A percentile compares a stretch with the other conserved stretches of the same genome.
Conservation (phyloP, 2,113 vertebrate genomes). For the Pterocles gutturalis region DNA sequence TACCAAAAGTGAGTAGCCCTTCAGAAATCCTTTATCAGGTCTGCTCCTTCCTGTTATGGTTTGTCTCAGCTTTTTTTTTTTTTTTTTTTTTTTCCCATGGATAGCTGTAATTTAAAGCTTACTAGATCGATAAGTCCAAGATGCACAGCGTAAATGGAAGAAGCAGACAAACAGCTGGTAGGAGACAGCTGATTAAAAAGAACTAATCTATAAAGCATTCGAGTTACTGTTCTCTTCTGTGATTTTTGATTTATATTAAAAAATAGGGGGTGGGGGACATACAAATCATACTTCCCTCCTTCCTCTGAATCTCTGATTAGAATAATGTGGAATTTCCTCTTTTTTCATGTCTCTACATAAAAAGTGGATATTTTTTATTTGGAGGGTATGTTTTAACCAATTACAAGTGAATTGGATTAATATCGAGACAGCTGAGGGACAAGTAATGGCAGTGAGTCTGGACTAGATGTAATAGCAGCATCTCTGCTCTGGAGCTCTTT, state of each 20-base stretch:
- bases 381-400: not conserved
- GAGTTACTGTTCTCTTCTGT: not conserved
- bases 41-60: not conserved
- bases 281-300: not conserved
- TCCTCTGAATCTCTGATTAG: not conserved
- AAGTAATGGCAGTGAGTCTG: not conserved
- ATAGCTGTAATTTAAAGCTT: conserved; percentile 59
- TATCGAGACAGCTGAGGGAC: not conserved
- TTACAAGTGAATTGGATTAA: not conserved
- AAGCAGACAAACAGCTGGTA: conserved; percentile 35
- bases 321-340: not conserved
- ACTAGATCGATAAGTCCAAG: conserved; percentile 11
- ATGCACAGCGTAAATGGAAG: conserved; percentile 5
- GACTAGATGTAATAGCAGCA: not conserved
- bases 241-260: not conserved
- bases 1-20: not conserved
- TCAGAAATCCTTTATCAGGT: conserved; percentile 16
- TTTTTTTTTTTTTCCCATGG: not conserved
- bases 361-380: not conserved
- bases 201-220: conserved; percentile 13
- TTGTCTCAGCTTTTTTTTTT: not conserved
- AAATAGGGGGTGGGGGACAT: not conserved
- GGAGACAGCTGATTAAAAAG: conserved; percentile 25
- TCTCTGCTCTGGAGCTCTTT: not conserved
- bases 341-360: not conserved